These are phyloP conservation scores for Cervus canadensis DNA, from an alignment of 2,113 vertebrate species.

Conservation along the genomic window DNA sequence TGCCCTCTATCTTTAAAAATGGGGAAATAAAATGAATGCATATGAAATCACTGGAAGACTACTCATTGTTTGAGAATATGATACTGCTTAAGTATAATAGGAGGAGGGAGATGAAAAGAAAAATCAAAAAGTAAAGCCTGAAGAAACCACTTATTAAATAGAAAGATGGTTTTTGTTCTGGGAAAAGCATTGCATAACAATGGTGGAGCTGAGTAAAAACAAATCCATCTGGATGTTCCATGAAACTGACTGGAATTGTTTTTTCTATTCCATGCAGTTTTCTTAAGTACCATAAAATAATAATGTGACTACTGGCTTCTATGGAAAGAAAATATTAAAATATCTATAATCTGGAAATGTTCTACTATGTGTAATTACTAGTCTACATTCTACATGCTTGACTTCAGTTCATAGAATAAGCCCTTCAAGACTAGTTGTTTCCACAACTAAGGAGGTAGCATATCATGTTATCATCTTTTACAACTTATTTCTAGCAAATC, in stretches of 20 bases:
- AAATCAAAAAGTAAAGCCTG: background rate
- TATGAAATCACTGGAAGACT: background rate
- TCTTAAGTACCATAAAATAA: background rate
- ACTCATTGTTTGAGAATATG: background rate
- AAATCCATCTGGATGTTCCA: background rate
- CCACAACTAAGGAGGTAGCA: conserved; percentile 15
- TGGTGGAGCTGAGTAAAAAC: background rate
- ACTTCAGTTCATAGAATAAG: background rate
- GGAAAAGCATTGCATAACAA: background rate
- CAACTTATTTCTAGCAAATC: conserved; percentile 22
- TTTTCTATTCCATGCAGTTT: background rate
- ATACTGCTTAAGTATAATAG: background rate
- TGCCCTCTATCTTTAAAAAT: background rate
- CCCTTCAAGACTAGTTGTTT: background rate
- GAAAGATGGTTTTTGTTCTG: background rate
- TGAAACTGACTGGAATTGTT: background rate
- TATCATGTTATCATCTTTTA: conserved; percentile 29
- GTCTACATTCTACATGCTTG: background rate
- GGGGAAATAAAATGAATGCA: background rate
- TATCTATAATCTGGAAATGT: background rate
- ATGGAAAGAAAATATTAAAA: conserved; percentile 1
- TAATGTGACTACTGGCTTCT: background rate
- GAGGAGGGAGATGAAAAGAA: background rate
- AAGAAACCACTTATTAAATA: background rate
- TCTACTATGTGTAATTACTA: background rate